A percentile compares a stretch with the other conserved stretches of the same genome.
phyloP scores from a whole-genome alignment of 2,888 invertebrate species.

The Macaria notata region DNA sequence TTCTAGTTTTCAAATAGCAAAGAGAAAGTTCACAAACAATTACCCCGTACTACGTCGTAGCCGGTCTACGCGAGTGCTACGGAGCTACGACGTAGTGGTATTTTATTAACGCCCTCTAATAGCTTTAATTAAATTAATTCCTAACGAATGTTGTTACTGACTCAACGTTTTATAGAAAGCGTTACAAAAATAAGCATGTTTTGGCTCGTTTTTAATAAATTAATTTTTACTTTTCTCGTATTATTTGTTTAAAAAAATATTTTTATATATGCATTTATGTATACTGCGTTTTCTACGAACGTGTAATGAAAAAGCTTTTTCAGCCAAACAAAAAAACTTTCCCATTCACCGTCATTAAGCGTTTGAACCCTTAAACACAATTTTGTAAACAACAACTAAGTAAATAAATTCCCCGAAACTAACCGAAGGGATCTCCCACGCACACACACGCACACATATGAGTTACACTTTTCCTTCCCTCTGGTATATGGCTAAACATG shows the following conservation, averaged over 20 bases:
- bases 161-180: neutral
- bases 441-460: too few species aligned
- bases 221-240: neutral
- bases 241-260: neutral
- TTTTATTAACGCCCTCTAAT: neutral
- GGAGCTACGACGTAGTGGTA: neutral
- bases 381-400: too few species aligned
- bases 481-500: conserved; percentile 3
- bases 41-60: neutral
- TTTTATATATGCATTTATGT: neutral
- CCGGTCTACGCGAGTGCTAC: neutral
- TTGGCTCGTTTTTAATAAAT: neutral
- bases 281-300: too few species aligned
- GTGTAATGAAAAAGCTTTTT: too few species aligned
- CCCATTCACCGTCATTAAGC: too few species aligned
- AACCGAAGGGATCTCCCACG: too few species aligned
- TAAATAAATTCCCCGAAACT: too few species aligned
- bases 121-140: neutral
- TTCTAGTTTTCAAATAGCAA: too few species aligned
- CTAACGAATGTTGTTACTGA: neutral
- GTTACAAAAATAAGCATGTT: neutral
- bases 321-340: too few species aligned
- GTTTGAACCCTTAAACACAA: too few species aligned
- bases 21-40: too few species aligned
- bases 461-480: neutral